Conservation (phyloP, 30 jellyfish, hydroid and myxozoan genomes). For the Cassiopea andromeda region DNA sequence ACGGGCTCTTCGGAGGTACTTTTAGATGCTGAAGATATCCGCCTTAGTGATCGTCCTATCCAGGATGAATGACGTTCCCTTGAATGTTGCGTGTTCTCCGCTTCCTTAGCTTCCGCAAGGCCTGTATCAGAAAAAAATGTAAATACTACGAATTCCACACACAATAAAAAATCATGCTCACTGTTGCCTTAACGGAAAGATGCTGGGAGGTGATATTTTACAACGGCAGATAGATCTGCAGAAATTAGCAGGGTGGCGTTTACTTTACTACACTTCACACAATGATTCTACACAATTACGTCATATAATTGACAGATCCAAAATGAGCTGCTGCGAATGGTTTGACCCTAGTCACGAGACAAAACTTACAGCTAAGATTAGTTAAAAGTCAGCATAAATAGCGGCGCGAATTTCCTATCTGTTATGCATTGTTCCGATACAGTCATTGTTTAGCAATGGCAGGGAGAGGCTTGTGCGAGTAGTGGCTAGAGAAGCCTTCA, state of each 20-base stretch:
- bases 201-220: conserved; percentile 11
- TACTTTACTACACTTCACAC: conserved; percentile 40
- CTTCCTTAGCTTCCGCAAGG: conserved; percentile 18
- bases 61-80: conserved; percentile 71
- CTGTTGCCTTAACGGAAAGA: conserved; percentile 42
- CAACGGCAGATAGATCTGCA: conserved; percentile 13
- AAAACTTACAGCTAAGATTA: neutral
- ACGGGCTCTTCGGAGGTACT: conserved; percentile 24
- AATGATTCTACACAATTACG: conserved; percentile 23
- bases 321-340: neutral
- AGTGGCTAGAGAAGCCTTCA: no score
- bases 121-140: neutral
- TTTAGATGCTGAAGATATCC: conserved; percentile 46
- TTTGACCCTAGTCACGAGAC: neutral
- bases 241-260: conserved; percentile 54
- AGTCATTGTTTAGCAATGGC: no score
- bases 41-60: conserved; percentile 66
- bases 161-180: conserved; percentile 7
- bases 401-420: no score
- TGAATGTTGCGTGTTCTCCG: conserved; percentile 16
- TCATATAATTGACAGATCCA: neutral
- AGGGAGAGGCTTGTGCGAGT: no score
- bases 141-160: neutral
- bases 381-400: neutral
- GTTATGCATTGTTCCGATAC: no score